Conservation (phyloP, 2,888 invertebrate species). For the Himalopsyche anomala region DNA sequence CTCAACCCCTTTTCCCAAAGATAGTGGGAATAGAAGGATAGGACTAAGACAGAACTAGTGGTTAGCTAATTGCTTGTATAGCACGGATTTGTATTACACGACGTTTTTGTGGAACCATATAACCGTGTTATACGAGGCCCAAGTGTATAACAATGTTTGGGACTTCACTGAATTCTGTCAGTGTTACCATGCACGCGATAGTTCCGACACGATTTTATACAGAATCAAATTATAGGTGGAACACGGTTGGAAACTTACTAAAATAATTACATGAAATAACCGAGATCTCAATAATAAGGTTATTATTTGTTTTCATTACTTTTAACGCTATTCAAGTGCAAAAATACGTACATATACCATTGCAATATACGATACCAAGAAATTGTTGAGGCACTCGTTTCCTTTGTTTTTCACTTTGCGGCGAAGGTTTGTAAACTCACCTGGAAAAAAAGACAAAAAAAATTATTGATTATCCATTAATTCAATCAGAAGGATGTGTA, state of each 20-base stretch:
- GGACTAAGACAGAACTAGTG: no score
- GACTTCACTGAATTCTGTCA: not conserved
- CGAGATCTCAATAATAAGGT: not conserved
- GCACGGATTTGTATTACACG: no score
- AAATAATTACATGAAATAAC: not conserved
- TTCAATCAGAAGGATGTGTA: no score
- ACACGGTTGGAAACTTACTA: not conserved
- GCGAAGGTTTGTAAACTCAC: not conserved
- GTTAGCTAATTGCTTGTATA: no score
- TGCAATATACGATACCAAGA: not conserved
- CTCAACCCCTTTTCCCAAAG: no score
- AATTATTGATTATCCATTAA: no score
- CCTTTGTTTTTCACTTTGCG: no score
- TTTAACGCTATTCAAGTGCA: not conserved
- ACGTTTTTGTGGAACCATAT: no score
- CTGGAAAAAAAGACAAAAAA: not conserved
- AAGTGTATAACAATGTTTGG: not conserved
- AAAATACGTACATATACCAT: not conserved
- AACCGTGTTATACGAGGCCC: no score
- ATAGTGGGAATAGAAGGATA: no score
- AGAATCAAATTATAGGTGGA: slow-evolving; percentile 57
- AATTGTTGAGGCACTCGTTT: not conserved
- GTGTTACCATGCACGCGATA: slow-evolving; percentile 54
- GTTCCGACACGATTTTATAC: slow-evolving; percentile 61
- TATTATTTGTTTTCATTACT: not conserved